Conservation (phyloP, 2,113 vertebrate genomes). For the Camelus dromedarius region DNA sequence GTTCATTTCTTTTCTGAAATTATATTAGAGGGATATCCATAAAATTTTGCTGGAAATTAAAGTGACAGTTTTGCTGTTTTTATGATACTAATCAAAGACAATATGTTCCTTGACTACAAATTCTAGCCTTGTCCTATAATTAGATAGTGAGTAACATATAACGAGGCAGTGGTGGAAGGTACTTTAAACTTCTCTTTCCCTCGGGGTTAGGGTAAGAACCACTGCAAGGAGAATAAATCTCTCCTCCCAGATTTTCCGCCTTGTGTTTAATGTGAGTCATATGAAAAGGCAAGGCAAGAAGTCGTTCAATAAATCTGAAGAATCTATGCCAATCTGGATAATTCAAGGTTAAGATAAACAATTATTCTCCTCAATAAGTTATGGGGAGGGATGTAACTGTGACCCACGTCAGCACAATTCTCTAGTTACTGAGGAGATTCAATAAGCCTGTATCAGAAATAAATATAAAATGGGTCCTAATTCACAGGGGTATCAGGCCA, state of each 20-base stretch:
- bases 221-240: neutral
- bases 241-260: neutral
- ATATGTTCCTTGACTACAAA: slow-evolving; percentile 63
- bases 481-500: neutral
- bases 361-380: neutral
- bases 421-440: neutral
- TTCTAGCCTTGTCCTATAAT: slow-evolving; percentile 63
- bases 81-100: slow-evolving; percentile 73
- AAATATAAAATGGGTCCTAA: slow-evolving; percentile 21
- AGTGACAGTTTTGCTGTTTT: slow-evolving; percentile 73
- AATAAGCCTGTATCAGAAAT: slow-evolving; percentile 46
- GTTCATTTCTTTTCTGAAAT: slow-evolving; percentile 87
- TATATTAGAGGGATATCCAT: slow-evolving; percentile 82
- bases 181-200: slow-evolving; percentile 65
- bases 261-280: neutral
- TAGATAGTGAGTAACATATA: slow-evolving; percentile 36
- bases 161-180: neutral
- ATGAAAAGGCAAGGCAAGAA: neutral
- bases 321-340: neutral
- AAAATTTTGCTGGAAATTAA: slow-evolving; percentile 84
- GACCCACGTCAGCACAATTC: neutral
- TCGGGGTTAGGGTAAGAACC: neutral
- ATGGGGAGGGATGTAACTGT: neutral
- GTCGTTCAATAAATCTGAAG: neutral
- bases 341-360: slow-evolving; percentile 12